A percentile compares a stretch with the other conserved stretches of the same genome.
phyloP scores from a whole-genome alignment of 2,113 vertebrate genomes.

The Limanda limanda region DNA sequence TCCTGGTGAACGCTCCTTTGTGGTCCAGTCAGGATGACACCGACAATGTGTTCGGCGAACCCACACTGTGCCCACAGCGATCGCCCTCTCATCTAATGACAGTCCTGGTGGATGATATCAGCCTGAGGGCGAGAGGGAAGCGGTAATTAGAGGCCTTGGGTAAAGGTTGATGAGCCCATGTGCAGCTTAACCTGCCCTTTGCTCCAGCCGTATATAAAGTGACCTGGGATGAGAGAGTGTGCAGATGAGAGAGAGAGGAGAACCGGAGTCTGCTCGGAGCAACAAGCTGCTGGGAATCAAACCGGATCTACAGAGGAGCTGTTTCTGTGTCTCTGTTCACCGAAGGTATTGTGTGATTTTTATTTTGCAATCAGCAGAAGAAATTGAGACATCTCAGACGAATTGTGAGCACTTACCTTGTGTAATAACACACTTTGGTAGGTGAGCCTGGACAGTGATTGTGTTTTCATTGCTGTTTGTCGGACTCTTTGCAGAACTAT shows the following conservation, averaged over 20 bases:
- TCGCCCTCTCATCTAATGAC: constrained; percentile 62
- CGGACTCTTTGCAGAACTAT: not conserved
- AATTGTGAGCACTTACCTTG: no score
- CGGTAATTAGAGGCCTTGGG: constrained; percentile 55
- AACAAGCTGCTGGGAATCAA: not conserved
- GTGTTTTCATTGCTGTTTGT: not conserved
- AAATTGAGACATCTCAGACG: no score
- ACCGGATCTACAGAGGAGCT: not conserved
- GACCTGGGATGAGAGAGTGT: not conserved
- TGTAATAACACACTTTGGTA: not conserved
- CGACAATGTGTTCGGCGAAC: constrained; percentile 28
- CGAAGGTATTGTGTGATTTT: constrained; percentile 35
- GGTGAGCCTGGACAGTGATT: not conserved
- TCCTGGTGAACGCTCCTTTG: constrained; percentile 42
- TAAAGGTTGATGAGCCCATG: constrained; percentile 28
- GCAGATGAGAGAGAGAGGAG: not conserved
- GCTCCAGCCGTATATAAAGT: constrained; percentile 41
- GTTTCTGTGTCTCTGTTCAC: not conserved
- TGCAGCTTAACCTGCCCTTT: constrained; percentile 9
- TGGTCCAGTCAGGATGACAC: constrained; percentile 22
- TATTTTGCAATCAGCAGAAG: not conserved
- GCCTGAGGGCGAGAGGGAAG: not conserved
- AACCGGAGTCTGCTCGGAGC: not conserved
- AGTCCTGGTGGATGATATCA: constrained; percentile 41
- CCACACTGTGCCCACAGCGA: not conserved